Evolutionary conservation across 2,113 vertebrate species (phyloP), one percentile per base, ranked within the genome.

Genomic region (Upupa epops): DNA sequence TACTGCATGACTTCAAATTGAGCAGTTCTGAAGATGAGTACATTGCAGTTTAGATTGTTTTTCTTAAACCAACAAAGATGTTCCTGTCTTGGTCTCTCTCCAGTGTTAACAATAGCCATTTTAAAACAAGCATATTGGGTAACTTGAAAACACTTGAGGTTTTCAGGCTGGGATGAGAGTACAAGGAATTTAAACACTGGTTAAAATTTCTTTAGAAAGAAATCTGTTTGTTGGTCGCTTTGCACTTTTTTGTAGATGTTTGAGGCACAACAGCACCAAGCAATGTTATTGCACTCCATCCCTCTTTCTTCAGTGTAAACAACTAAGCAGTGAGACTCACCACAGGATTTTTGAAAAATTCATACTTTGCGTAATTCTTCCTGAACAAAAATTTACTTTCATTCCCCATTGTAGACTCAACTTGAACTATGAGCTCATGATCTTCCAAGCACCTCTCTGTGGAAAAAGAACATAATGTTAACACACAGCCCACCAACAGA

Each of bases 311-410:
- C 51, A 59, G 59, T 70, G 10, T 81, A 86, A 91, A 77, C 56
- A 90, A 48, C 31, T 34, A 80, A 76, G 56, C 8, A 93, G 86
- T 5, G 25, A 63, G 70, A 97, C 98, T 98, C 79, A 99, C 99
- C 98, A 97, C 89, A 24, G 99, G 99, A 95, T 98, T 99, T 97
- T 98, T 99, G 97, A 99, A 99, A 97, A 99, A 99, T 98, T 99
- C 99, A 2, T 99, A 99, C 97, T 99, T 99, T 95, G 98, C 99
- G 73, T 99, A 99, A 97, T 99, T 99, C 98, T 99, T 99, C 97
- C 99, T 98, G 98, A 99, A 99, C 83, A 99, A 96, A 96, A 99
- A 98, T 98, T 98, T 98, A 80, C 99, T 98, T 81, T 99, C 99
- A n/a, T 97, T 98, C 94, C 96, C 98, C 98, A 99, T 99, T 70